These are phyloP conservation scores for Acromyrmex charruanus DNA, from an alignment of 1,140 invertebrate species.

Conservation along the genomic window DNA sequence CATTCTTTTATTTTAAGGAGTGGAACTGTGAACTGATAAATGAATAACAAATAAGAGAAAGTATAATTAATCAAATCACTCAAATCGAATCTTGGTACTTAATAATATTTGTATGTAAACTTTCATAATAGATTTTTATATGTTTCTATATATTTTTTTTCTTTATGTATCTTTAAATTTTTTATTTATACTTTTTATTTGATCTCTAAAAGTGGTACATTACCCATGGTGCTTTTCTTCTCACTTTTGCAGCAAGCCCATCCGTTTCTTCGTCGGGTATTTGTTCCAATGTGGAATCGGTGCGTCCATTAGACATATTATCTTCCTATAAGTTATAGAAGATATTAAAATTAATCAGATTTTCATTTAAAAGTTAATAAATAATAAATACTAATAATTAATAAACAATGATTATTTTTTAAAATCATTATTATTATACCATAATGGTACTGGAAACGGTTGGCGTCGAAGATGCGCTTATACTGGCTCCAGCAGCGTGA, in stretches of 20 bases:
- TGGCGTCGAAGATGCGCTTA: conserved; percentile 56
- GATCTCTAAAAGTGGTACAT: conserved; percentile 44
- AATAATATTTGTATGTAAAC: no score
- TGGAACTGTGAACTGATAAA: no score
- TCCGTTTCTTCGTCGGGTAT: conserved; percentile 80
- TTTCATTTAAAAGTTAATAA: not conserved
- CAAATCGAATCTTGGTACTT: no score
- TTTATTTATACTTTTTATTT: not conserved
- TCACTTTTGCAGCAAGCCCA: conserved; percentile 77
- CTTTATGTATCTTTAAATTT: no score
- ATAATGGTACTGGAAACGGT: conserved; percentile 36
- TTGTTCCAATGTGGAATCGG: conserved; percentile 76
- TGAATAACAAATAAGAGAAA: no score
- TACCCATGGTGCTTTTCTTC: conserved; percentile 84
- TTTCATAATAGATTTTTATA: no score
- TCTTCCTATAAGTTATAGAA: conserved; percentile 77
- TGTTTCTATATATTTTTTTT: no score
- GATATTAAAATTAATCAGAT: conserved; percentile 20
- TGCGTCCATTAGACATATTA: conserved; percentile 81
- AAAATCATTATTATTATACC: no score
- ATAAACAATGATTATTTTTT: no score
- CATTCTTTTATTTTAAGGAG: no score
- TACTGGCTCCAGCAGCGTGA: conserved; percentile 67
- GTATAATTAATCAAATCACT: no score
- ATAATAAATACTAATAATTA: not conserved